Evolutionary conservation across 2,113 vertebrate genomes (phyloP).

Genomic region (Tyrannus savana): DNA sequence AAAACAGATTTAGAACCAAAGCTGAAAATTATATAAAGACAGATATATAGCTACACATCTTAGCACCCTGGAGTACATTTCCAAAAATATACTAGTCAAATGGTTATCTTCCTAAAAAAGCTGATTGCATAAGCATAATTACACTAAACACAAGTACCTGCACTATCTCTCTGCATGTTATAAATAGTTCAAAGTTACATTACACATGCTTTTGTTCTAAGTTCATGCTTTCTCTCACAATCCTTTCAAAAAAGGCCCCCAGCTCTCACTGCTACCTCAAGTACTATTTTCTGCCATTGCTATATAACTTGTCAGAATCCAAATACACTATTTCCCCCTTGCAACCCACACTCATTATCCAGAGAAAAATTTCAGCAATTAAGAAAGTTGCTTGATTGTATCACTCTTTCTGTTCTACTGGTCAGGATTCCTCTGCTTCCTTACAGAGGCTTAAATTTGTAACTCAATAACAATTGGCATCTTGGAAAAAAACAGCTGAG

Average conservation of each 20-base stretch:
- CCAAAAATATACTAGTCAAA: conserved; percentile 81
- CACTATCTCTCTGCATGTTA: conserved; percentile 71
- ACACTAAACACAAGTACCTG: conserved; percentile 78
- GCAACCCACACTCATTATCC: background rate
- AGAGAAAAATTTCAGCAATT: background rate
- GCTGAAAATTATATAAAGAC: conserved; percentile 76
- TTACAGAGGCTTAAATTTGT: background rate
- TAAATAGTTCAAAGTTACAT: conserved; percentile 76
- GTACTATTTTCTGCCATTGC: conserved; percentile 21
- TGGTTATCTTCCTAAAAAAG: conserved; percentile 76
- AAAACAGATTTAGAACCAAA: conserved; percentile 68
- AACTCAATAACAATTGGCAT: background rate
- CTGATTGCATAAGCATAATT: conserved; percentile 77
- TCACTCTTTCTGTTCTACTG: background rate
- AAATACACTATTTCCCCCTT: conserved; percentile 18
- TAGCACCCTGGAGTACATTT: conserved; percentile 72
- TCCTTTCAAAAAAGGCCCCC: background rate
- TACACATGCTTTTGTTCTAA: conserved; percentile 73
- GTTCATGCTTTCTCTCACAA: conserved; percentile 37
- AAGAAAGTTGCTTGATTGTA: background rate
- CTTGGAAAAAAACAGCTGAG: background rate
- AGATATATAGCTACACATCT: conserved; percentile 71
- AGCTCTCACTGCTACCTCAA: background rate
- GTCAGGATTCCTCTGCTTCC: background rate
- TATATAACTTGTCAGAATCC: conserved; percentile 18